These are phyloP conservation scores for Phoenicopterus ruber DNA, from an alignment of 2,113 vertebrate species.

Conservation along the genomic window DNA sequence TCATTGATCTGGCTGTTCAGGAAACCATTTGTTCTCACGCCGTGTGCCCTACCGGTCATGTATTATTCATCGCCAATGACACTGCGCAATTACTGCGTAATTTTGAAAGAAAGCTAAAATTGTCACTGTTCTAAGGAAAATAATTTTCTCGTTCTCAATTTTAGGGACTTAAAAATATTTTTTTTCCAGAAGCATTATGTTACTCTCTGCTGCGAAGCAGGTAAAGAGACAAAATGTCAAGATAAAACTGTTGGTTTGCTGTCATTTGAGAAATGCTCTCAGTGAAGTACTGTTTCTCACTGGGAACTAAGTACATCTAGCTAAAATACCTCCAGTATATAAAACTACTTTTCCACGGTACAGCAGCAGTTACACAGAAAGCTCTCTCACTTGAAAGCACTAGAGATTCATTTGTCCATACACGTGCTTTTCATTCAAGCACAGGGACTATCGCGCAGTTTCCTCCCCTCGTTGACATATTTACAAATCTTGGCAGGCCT, in stretches of 20 bases:
- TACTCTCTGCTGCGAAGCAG: neutral
- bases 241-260: neutral
- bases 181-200: neutral
- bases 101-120: neutral
- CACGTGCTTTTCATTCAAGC: neutral
- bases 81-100: neutral
- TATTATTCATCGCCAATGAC: neutral
- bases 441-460: neutral
- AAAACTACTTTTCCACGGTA: neutral
- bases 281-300: neutral
- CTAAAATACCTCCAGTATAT: neutral
- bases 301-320: neutral
- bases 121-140: neutral
- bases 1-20: neutral
- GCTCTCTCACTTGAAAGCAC: neutral
- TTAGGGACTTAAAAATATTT: neutral
- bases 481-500: slow-evolving; percentile 24
- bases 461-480: neutral
- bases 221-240: neutral
- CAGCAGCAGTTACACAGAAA: neutral
- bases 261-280: neutral
- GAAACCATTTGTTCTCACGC: neutral
- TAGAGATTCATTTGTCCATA: neutral
- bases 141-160: neutral
- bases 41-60: neutral